Conservation (phyloP, 2,797 vertebrate species). For the Leptodactylus fallax region DNA sequence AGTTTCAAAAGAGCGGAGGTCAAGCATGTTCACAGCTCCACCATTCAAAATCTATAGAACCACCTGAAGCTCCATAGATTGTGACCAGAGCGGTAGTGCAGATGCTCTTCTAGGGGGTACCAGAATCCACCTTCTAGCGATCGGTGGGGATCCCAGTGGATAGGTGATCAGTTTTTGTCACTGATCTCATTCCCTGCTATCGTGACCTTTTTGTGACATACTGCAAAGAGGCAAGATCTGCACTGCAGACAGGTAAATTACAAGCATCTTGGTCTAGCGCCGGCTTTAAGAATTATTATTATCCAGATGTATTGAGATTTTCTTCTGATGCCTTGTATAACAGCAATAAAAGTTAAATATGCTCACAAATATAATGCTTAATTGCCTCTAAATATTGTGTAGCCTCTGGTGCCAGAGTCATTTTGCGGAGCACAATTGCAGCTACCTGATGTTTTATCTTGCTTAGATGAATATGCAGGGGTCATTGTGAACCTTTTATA, state of each 20-base stretch:
- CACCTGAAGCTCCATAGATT: too few species aligned
- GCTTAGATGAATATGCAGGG: slow-evolving; percentile 13
- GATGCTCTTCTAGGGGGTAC: too few species aligned
- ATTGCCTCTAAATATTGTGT: slow-evolving; percentile 39
- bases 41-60: too few species aligned
- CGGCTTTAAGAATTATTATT: neutral
- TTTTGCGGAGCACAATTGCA: slow-evolving; percentile 13
- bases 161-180: neutral
- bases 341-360: slow-evolving; percentile 22
- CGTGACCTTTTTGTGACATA: neutral
- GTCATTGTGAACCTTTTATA: slow-evolving; percentile 34
- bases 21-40: too few species aligned
- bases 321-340: slow-evolving; percentile 1
- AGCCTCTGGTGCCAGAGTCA: slow-evolving; percentile 14
- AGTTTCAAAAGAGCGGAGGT: too few species aligned
- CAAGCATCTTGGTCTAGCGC: neutral
- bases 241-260: neutral
- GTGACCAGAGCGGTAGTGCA: too few species aligned
- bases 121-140: neutral
- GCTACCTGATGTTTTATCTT: slow-evolving; percentile 41
- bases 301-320: slow-evolving; percentile 21
- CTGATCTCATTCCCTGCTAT: neutral
- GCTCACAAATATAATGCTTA: slow-evolving; percentile 41
- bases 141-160: neutral
- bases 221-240: neutral